These are phyloP conservation scores for Altica lythri DNA, from an alignment of 2,888 invertebrate genomes.

Conservation along the genomic window DNA sequence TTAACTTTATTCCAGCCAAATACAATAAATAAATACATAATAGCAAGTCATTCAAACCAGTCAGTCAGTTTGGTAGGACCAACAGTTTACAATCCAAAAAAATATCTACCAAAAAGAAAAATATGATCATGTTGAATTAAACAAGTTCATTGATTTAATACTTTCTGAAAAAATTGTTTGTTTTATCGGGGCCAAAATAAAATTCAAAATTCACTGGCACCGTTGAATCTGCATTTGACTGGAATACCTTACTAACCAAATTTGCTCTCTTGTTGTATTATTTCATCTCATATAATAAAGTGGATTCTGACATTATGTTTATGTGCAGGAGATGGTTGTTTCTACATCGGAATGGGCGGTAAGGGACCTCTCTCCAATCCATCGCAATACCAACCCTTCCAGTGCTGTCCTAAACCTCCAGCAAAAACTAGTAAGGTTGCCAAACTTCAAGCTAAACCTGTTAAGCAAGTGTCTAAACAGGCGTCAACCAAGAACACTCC, in stretches of 20 bases:
- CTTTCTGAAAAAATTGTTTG: no score
- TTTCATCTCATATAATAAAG: slow-evolving; percentile 34
- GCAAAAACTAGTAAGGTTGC: slow-evolving; percentile 79
- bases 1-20: slow-evolving; percentile 39
- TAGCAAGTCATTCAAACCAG: no score
- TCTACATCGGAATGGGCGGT: slow-evolving; percentile 94
- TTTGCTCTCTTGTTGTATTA: slow-evolving; percentile 43
- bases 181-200: no score
- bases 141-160: no score
- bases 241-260: slow-evolving; percentile 52
- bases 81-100: no score
- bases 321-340: slow-evolving; percentile 97
- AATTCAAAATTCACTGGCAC: no score
- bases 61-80: no score
- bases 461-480: slow-evolving; percentile 33
- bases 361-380: slow-evolving; percentile 75
- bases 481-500: slow-evolving; percentile 28
- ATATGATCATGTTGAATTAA: no score
- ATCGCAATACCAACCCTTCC: slow-evolving; percentile 85
- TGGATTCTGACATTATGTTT: slow-evolving; percentile 80
- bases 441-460: slow-evolving; percentile 65
- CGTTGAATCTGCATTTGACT: no score
- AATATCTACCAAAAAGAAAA: no score
- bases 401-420: slow-evolving; percentile 89
- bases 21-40: no score